Evolutionary conservation across 2,113 vertebrate species (phyloP).

Genomic region (Plecturocebus donacophilus): DNA sequence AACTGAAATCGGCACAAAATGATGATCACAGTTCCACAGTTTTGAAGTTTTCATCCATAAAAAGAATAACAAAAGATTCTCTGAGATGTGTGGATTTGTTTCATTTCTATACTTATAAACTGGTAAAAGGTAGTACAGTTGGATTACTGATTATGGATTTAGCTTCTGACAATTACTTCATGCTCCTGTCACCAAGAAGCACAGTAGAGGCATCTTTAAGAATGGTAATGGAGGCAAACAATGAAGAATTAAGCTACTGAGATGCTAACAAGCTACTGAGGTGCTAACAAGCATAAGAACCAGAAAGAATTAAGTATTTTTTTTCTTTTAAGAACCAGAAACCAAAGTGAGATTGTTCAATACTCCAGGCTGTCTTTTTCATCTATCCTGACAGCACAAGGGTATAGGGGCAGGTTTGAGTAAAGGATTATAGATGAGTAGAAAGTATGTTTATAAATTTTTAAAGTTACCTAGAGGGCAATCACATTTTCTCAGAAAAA

Average conservation of each 20-base stretch:
- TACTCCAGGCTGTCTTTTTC: background rate
- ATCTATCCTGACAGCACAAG: background rate
- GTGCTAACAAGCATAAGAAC: background rate
- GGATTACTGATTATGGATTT: constrained; percentile 19
- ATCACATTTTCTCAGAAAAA: background rate
- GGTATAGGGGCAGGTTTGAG: background rate
- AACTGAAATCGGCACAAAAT: constrained; percentile 3
- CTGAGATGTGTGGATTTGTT: background rate
- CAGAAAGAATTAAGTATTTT: background rate
- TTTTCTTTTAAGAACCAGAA: background rate
- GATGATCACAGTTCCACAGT: background rate
- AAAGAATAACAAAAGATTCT: background rate
- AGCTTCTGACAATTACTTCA: constrained; percentile 42
- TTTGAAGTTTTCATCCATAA: constrained; percentile 20
- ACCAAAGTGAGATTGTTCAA: background rate
- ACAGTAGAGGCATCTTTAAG: background rate
- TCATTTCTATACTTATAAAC: constrained; percentile 36
- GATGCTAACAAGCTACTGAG: background rate
- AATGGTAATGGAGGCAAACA: background rate
- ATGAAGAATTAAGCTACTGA: constrained; percentile 2
- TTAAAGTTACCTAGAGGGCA: constrained; percentile 16
- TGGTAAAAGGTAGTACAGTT: background rate
- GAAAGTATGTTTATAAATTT: background rate
- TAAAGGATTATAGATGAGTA: background rate
- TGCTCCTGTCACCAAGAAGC: background rate